A percentile compares a stretch with the other conserved stretches of the same genome.
Evolutionary conservation across 2,797 vertebrate species (phyloP).

Genomic region (Helarctos malayanus): DNA sequence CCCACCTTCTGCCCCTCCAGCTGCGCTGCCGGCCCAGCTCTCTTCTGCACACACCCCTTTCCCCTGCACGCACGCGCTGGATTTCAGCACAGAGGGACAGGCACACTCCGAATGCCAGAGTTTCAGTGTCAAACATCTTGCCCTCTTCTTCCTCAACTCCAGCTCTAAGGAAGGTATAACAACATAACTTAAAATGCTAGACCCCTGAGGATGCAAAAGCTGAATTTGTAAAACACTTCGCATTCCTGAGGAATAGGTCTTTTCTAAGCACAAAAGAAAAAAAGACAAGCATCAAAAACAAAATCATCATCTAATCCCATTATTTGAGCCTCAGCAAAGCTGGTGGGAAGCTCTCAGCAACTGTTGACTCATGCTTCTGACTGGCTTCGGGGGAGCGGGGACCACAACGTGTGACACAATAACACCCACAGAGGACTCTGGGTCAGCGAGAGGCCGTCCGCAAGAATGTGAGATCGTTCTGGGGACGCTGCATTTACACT

Average conservation of each 20-base stretch:
- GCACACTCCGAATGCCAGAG: not conserved
- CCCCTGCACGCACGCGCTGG: not conserved
- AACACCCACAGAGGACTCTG: not conserved
- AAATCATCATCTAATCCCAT: not conserved
- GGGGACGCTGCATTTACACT: conserved; percentile 10
- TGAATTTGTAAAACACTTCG: not conserved
- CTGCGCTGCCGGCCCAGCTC: not conserved
- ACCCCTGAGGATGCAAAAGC: not conserved
- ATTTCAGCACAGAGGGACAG: not conserved
- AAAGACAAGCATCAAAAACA: not conserved
- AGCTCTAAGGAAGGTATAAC: not conserved
- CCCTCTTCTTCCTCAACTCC: not conserved
- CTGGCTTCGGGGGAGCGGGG: not conserved
- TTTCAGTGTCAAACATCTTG: not conserved
- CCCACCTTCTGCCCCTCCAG: not conserved
- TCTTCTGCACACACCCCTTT: not conserved
- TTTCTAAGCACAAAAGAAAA: not conserved
- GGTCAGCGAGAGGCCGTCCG: not conserved
- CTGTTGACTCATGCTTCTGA: not conserved
- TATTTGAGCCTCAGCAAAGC: not conserved
- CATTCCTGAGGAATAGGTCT: not conserved
- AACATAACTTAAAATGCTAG: not conserved
- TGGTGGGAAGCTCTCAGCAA: not conserved
- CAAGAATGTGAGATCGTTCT: not conserved
- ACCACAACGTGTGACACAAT: not conserved